These are phyloP conservation scores for Chelonus insularis DNA, from an alignment of 1,140 invertebrate species.

Conservation along the genomic window DNA sequence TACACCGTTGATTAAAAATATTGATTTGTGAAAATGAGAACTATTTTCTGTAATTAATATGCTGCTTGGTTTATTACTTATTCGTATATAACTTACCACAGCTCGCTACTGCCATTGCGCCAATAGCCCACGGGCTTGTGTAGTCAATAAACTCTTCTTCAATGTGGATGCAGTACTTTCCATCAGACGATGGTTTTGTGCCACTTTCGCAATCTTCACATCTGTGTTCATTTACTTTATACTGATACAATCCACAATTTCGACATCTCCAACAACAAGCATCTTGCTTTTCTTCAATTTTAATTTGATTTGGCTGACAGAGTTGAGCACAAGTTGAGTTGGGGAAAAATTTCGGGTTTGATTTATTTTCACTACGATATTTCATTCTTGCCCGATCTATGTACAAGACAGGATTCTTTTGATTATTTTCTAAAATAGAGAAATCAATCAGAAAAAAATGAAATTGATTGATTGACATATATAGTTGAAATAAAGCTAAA, in stretches of 20 bases:
- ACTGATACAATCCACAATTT: constrained; percentile 66
- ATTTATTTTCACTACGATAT: constrained; percentile 38
- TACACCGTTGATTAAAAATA: no score
- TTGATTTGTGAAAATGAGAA: neutral
- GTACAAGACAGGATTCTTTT: constrained; percentile 46
- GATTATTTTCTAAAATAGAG: constrained; percentile 50
- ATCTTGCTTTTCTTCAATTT: constrained; percentile 58
- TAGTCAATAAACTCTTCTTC: constrained; percentile 63
- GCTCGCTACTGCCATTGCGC: constrained; percentile 57
- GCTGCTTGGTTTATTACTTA: neutral
- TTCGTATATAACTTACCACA: constrained; percentile 44
- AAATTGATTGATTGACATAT: no score
- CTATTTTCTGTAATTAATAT: neutral
- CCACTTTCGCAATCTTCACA: constrained; percentile 66
- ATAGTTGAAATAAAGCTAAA: no score
- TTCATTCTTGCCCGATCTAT: constrained; percentile 46
- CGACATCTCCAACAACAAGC: constrained; percentile 67
- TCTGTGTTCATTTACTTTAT: constrained; percentile 64
- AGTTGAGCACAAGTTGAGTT: constrained; percentile 57
- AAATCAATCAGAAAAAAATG: neutral
- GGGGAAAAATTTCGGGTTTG: constrained; percentile 43
- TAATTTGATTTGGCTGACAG: constrained; percentile 56
- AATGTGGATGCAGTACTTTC: constrained; percentile 59
- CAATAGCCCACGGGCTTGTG: constrained; percentile 63
- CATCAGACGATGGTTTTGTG: constrained; percentile 47